Conservation (phyloP, 2,888 invertebrate genomes). For the Drosophila neonasuta region DNA sequence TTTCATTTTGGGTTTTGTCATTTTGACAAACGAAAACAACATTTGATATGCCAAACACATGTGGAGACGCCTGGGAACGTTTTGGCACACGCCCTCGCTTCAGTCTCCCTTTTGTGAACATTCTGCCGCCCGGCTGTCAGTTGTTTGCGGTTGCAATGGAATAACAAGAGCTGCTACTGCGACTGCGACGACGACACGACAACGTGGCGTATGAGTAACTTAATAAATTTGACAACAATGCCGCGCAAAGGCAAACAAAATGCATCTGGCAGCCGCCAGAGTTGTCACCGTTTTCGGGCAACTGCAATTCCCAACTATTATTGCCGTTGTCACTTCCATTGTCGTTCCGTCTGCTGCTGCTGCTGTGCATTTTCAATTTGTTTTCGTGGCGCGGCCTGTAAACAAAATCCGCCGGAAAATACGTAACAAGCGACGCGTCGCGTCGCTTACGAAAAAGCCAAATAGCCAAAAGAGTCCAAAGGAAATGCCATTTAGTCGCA, state of each 20-base stretch:
- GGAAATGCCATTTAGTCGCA: constrained; percentile 71
- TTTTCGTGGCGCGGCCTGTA: constrained; percentile 74
- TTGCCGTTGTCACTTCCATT: constrained; percentile 40
- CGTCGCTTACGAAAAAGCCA: constrained; percentile 56
- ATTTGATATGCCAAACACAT: constrained; percentile 68
- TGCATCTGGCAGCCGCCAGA: constrained; percentile 35
- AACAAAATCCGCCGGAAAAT: constrained; percentile 77
- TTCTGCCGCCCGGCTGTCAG: constrained; percentile 43
- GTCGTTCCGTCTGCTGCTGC: constrained; percentile 21
- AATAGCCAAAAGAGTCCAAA: constrained; percentile 61
- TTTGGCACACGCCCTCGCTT: constrained; percentile 9
- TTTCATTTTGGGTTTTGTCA: constrained; percentile 55
- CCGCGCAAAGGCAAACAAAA: constrained; percentile 67
- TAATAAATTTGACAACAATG: constrained; percentile 77
- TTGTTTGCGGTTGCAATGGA: constrained; percentile 45
- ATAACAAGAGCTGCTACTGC: constrained; percentile 6
- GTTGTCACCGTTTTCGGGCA: constrained; percentile 28
- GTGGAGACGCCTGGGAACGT: constrained; percentile 32
- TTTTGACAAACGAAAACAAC: constrained; percentile 67
- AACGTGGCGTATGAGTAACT: constrained; percentile 74
- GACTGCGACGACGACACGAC: constrained; percentile 16
- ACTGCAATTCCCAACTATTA: constrained; percentile 28
- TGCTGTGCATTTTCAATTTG: constrained; percentile 70
- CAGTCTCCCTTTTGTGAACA: constrained; percentile 1
- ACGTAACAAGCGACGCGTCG: constrained; percentile 56